phyloP scores from a whole-genome alignment of 1,140 invertebrate genomes.

The Ptiloglossa arizonensis region DNA sequence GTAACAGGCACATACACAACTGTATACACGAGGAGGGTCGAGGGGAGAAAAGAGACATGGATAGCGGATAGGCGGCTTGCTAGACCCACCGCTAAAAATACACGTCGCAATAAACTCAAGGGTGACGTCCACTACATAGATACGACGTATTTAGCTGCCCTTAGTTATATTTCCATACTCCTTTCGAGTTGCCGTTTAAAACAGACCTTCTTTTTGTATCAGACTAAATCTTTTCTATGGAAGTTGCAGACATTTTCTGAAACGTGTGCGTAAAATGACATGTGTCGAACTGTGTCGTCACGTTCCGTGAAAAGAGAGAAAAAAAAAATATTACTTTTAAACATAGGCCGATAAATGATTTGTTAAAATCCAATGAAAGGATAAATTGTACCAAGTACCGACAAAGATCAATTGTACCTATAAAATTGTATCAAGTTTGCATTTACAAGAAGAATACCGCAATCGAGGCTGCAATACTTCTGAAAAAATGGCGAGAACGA shows the following conservation, averaged over 20 bases:
- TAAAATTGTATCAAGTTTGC: too few species aligned
- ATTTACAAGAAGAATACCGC: too few species aligned
- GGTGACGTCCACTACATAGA: slow-evolving; percentile 63
- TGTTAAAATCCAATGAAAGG: too few species aligned
- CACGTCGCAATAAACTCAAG: slow-evolving; percentile 68
- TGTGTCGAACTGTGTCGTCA: too few species aligned
- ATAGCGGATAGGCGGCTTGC: slow-evolving; percentile 58
- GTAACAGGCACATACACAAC: slow-evolving; percentile 7
- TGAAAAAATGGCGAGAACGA: too few species aligned
- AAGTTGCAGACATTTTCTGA: neutral
- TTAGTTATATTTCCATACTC: slow-evolving; percentile 48
- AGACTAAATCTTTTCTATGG: neutral
- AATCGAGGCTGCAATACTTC: too few species aligned
- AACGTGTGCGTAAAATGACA: too few species aligned
- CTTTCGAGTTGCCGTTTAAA: slow-evolving; percentile 46
- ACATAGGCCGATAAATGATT: too few species aligned
- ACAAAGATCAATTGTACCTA: too few species aligned
- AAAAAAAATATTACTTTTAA: too few species aligned
- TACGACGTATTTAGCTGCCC: slow-evolving; percentile 61
- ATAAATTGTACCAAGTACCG: too few species aligned
- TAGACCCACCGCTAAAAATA: slow-evolving; percentile 68
- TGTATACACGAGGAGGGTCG: slow-evolving; percentile 26
- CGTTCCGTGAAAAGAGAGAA: too few species aligned
- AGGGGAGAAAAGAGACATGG: slow-evolving; percentile 54
- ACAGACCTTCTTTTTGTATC: neutral